Percentiles rank a stretch among this genome's conserved stretches.
Conservation (phyloP, 2,888 invertebrate genomes). For the Lottia scabra region DNA sequence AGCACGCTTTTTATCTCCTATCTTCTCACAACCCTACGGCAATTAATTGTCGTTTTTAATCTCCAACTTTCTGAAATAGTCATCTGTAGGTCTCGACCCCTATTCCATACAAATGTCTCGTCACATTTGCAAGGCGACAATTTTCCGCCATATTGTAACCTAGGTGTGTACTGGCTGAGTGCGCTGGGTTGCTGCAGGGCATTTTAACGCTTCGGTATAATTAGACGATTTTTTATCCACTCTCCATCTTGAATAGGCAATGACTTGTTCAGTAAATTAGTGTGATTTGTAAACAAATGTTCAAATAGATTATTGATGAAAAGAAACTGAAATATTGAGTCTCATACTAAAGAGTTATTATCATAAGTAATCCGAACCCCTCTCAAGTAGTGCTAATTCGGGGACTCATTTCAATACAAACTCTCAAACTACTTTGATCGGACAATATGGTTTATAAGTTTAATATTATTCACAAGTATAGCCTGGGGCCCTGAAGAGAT, state of each 20-base stretch:
- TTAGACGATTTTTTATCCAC: not conserved
- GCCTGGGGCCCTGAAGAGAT: not conserved
- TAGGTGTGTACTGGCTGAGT: not conserved
- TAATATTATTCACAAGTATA: slow-evolving; percentile 1
- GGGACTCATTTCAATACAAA: not conserved
- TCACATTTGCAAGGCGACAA: not conserved
- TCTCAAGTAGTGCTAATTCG: slow-evolving; percentile 2
- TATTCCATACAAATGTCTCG: not conserved
- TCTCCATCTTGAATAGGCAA: not conserved
- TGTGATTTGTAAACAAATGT: slow-evolving; percentile 1
- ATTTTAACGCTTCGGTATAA: not conserved
- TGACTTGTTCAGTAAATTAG: slow-evolving; percentile 2
- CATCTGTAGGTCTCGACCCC: not conserved
- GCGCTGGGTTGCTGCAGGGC: not conserved
- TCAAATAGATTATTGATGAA: not conserved
- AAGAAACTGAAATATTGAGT: not conserved
- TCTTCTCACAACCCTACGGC: slow-evolving; percentile 20
- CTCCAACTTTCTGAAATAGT: slow-evolving; percentile 1
- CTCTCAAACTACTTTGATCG: not conserved
- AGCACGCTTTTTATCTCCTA: slow-evolving; percentile 27
- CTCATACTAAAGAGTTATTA: not conserved
- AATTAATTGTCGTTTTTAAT: not conserved
- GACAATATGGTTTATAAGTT: slow-evolving; percentile 1
- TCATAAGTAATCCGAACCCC: not conserved
- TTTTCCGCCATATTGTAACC: not conserved